Base-by-base conservation (phyloP, 2,113 vertebrate genomes). In the Carettochelys insculpta region DNA sequence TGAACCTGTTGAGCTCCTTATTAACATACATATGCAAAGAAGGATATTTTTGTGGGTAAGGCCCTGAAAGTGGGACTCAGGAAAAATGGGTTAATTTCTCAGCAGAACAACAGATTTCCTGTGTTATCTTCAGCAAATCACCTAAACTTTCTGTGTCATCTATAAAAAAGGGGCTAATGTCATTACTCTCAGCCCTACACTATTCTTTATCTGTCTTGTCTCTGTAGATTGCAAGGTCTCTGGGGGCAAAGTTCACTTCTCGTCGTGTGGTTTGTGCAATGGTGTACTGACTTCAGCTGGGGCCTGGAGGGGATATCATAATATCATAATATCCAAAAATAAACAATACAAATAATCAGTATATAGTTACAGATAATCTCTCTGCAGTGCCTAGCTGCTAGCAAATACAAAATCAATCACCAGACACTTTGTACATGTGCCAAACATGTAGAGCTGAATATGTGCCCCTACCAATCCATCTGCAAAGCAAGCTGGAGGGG, bases 381-480 rank as follows among this genome's bases (percentile, higher is more conserved):
- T 77, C 85, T 77, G 25, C 71, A 68, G 65, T 51, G 41, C 14
- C 58, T 88, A 79, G 82, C 82, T 94, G 90, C 91, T 95, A 91
- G 91, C 91, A 95, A 92, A 85, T 1, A 86, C 76, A 86, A 86
- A 82, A 11, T 82, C 89, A 95, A 91, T 34, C 93, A 92, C 86
- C 91, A 96, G 88, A 80, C 77, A 87, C 91, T 92, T 80, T 0
- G 75, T 82, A 90, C 90, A 77, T 1, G 20, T 93, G 95, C 88
- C 95, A 95, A 90, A 91, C 94, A 85, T 13, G 13, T 25, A 58
- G 73, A 38, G n/a, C 77, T 47, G 92, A 88, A 82, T 90, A 95
- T 82, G 75, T 90, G 95, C 85, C 94, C 91, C 94, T 90, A 95
- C 95, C 93, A 92, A 90, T 92, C 92, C 93, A 91, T 95, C 93